phyloP scores from a whole-genome alignment of 2,888 invertebrate genomes.

The Noctua janthina region DNA sequence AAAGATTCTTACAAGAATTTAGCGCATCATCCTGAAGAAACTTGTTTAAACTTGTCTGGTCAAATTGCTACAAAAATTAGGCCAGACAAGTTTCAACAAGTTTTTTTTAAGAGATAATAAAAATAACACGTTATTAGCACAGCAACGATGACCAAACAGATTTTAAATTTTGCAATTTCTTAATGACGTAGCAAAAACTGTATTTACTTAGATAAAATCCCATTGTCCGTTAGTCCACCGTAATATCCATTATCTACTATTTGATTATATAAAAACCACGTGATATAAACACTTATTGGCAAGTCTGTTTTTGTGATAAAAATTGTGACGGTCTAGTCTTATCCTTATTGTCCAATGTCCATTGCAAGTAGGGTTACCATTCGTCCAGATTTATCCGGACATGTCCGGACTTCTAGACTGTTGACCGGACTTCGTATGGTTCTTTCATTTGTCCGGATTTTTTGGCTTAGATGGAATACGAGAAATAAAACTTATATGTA shows the following conservation, averaged over 20 bases:
- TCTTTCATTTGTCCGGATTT: too few relatives aligned
- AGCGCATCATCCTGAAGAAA: constrained; percentile 23
- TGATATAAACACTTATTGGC: background rate
- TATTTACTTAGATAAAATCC: background rate
- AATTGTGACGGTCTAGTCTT: background rate
- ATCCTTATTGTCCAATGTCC: too few relatives aligned
- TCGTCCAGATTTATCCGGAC: too few relatives aligned
- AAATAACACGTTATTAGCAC: constrained; percentile 18
- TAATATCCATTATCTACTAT: constrained; percentile 12
- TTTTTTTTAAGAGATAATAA: constrained; percentile 6
- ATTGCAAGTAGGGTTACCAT: too few relatives aligned
- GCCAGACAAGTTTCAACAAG: background rate
- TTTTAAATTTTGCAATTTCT: constrained; percentile 26
- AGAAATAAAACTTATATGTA: too few relatives aligned
- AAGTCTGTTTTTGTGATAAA: background rate
- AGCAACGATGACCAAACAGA: constrained; percentile 28
- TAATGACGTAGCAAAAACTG: constrained; percentile 19
- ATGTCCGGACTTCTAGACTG: too few relatives aligned
- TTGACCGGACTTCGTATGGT: too few relatives aligned
- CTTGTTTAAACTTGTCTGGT: background rate
- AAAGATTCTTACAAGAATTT: background rate
- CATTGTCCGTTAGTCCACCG: background rate
- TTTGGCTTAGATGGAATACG: too few relatives aligned
- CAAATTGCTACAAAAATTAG: background rate
- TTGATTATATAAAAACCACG: background rate